Evolutionary conservation across 1,140 invertebrate genomes (phyloP), one percentile per base, ranked within the genome.

Genomic region (Ceratosolen solmsi): DNA sequence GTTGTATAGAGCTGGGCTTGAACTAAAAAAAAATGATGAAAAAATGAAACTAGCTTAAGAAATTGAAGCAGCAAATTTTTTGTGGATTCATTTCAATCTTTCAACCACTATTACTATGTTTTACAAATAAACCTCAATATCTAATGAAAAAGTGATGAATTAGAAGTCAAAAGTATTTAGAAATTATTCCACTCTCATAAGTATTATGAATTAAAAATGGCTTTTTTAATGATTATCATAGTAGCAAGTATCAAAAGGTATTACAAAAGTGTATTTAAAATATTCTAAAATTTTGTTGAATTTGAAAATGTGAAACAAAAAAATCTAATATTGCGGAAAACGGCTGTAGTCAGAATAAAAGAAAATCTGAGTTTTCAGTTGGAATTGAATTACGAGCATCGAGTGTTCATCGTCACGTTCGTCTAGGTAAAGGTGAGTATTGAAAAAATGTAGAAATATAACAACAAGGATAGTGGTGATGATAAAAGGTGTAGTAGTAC

Each of bases 41-140:
- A n/a, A n/a, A n/a, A n/a, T n/a, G n/a, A n/a, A n/a, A n/a, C n/a
- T 11, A 38, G 49, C 17, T 56, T 74, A 56, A 74, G 25, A 17
- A 38, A n/a, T 25, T 25, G 51, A 13, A 25, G 72, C 30, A 46
- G 51, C 49, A 74, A 74, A 56, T 74, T 58, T 30, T 73, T 54
- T 17, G n/a, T 63, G 30, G 30, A 54, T 38, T 51, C 41, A 0
- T 25, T 72, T 49, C 49, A 51, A 49, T 72, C 65, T 15, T 72
- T 30, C 15, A 17, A 46, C 41, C 33, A n/a, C 30, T 4, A 0
- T 2, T 60, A 2, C 11, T 60, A 7, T 30, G 13, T 4, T 0
- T 30, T 63, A 36, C 20, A 63, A 63, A 63, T 17, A 33, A 63
- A 3, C 13, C 7, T 0, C 27, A 30, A 63, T 60, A 33, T 63